Base-by-base conservation (phyloP, 2,888 invertebrate genomes). In the Drosophila kambysellisi region DNA sequence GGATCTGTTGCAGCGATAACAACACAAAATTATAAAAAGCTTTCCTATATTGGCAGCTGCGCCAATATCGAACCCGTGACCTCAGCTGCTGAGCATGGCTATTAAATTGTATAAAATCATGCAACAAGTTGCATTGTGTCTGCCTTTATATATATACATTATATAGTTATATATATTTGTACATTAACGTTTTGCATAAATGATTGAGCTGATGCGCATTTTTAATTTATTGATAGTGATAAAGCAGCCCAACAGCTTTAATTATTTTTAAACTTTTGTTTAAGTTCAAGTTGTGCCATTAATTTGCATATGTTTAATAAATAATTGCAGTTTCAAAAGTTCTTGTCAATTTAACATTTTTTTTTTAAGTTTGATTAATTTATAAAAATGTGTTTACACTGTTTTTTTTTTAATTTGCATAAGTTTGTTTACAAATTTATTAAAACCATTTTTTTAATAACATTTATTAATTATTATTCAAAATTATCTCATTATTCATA, bases 41-140 rank as follows among this genome's bases (percentile, higher is more conserved):
- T 76, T 79, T 87, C 70, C 70, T 69, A 83, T 76, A 83, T 75
- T 79, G 68, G 52, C 84, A 69, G 73, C 79, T 74, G 70, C 33
- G 43, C 39, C 54, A 53, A 12, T 15, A 33, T 33, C 39, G 29
- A 8, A 35, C 4, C 6, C 61, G n/a, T 54, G 67, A 56, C 41
- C 25, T 57, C 46, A 50, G 35, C 57, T 41, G 37, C 17, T 12
- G 20, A 39, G n/a, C 52, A 20, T 63, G 48, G 70, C 59, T 62
- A 63, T 70, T 73, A 68, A 79, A 77, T 82, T 82, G 46, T 68
- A 73, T 71, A 68, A 74, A 79, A 67, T 59, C 70, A 75, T 70
- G 46, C 54, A 53, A 68, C 48, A 68, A 53, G 46, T 69, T 68
- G 59, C 65, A 59, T 61, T 39, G 62, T 57, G 62, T 33, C 12